phyloP scores from a whole-genome alignment of 2,113 vertebrate genomes.

The Sigmodon hispidus region DNA sequence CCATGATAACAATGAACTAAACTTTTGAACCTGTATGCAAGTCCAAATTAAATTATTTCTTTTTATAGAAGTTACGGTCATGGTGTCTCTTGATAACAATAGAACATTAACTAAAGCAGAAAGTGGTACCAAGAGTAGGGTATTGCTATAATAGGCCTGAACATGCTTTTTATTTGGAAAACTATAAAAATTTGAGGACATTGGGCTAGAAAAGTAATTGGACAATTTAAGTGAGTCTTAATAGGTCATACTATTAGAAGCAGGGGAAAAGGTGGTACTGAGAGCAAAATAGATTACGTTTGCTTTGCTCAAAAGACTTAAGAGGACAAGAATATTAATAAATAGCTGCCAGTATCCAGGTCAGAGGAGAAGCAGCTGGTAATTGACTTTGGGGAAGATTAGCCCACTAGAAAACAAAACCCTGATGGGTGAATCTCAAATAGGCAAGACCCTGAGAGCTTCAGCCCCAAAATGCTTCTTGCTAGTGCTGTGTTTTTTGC shows the following conservation, averaged over 20 bases:
- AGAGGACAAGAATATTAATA: neutral
- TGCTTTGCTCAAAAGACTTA: neutral
- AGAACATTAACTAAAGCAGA: neutral
- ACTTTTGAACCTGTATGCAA: neutral
- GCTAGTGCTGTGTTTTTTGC: neutral
- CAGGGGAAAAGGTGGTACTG: neutral
- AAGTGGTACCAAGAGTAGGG: neutral
- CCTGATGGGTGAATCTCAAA: neutral
- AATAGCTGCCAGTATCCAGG: neutral
- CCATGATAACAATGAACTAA: neutral
- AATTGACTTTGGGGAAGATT: neutral
- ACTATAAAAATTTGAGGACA: neutral
- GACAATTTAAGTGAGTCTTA: neutral
- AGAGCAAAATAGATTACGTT: neutral
- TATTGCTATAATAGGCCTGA: neutral
- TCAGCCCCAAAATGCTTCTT: neutral
- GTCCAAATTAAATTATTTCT: neutral
- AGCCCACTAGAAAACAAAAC: neutral
- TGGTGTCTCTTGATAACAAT: neutral
- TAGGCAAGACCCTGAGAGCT: neutral
- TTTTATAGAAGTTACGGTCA: neutral
- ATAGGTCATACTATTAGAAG: neutral
- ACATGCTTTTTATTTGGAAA: neutral
- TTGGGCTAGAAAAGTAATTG: neutral
- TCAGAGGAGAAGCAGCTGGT: neutral